These are phyloP conservation scores for Pycnomerus fuliginosus DNA, from an alignment of 2,888 invertebrate species.

Conservation along the genomic window DNA sequence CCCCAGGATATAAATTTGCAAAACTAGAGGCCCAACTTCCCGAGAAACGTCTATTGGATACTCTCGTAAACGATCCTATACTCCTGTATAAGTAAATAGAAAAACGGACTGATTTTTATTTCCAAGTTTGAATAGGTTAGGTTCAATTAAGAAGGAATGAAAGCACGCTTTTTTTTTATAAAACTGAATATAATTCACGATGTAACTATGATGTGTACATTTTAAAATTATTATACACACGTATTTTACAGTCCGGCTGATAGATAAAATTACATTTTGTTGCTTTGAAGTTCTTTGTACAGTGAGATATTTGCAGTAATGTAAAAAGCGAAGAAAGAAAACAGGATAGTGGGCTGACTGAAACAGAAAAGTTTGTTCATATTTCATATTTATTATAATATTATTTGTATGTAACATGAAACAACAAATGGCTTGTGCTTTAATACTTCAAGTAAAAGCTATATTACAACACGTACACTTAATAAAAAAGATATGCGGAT, in stretches of 20 bases:
- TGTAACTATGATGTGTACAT: constrained; percentile 51
- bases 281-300: constrained; percentile 39
- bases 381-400: constrained; percentile 46
- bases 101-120: constrained; percentile 9
- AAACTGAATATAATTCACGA: constrained; percentile 51
- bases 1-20: too few species aligned
- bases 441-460: constrained; percentile 42
- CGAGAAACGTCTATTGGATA: too few species aligned
- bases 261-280: constrained; percentile 47
- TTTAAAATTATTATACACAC: constrained; percentile 59
- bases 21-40: too few species aligned
- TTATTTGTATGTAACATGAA: constrained; percentile 49
- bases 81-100: too few species aligned
- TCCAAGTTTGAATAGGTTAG: too few species aligned
- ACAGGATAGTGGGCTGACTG: constrained; percentile 6
- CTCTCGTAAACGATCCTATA: too few species aligned
- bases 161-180: too few species aligned
- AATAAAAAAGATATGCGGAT: constrained; percentile 44
- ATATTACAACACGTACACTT: constrained; percentile 40
- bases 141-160: too few species aligned
- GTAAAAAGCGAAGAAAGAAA: constrained; percentile 13
- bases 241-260: constrained; percentile 49
- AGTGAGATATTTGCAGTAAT: constrained; percentile 18
- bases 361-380: constrained; percentile 26
- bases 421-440: constrained; percentile 52